Evolutionary conservation across 2,888 invertebrate species (phyloP), one percentile per base, ranked within the genome.

Genomic region (Drosophila planitibia): DNA sequence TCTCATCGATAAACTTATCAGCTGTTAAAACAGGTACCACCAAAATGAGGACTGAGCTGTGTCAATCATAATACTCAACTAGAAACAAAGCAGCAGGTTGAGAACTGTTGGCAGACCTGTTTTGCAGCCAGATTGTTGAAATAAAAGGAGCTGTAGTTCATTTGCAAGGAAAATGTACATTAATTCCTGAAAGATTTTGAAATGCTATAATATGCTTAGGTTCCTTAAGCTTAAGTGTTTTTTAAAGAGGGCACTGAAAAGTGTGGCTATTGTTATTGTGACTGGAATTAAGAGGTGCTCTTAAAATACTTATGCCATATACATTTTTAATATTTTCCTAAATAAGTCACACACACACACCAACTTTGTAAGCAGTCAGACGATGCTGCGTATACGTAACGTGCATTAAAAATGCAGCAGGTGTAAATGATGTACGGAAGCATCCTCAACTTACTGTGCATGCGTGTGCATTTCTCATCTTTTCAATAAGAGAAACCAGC

Each of bases 391-490:
- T 76, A 79, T 83, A 83, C 83, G 74, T 61, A 69, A 70, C 57
- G 83, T 63, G 71, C 81, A 81, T 89, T 89, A 69, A 71, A 78
- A 77, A 89, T 86, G 67, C 89, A 85, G 79, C 65, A 79, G 77
- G 87, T 86, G 83, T 81, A 74, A 86, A 75, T 79, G 74, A 70
- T 76, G 74, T 76, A 60, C 52, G 68, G 60, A 65, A 64, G 49
- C 71, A 53, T 55, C 60, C 52, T 49, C 44, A 37, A n/a, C 67
- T 54, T 62, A 58, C 61, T 70, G 79, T 70, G 85, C 76, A 74
- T 77, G 83, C 82, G 80, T 76, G 68, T 89, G 89, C 79, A 89
- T 84, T 81, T 83, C 76, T 79, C 75, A 81, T 79, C 76, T 75
- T 79, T 89, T 68, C 76, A 76, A 79, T 81, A 78, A 74, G 69